phyloP scores from a whole-genome alignment of 1,140 invertebrate species.

The Aradophagus sp. region DNA sequence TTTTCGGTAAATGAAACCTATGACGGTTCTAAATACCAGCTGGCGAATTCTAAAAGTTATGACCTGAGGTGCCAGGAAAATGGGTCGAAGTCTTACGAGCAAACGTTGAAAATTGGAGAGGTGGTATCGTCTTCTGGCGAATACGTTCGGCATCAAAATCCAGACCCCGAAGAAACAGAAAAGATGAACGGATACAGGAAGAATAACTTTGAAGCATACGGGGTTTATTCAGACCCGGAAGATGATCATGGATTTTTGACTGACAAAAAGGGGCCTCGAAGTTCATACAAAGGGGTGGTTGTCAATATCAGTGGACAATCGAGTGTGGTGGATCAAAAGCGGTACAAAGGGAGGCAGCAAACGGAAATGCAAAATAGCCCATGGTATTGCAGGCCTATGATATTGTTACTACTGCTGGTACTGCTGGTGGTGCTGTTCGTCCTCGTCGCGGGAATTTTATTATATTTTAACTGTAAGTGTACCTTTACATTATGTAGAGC shows the following conservation, averaged over 20 bases:
- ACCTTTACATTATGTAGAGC: too few species aligned
- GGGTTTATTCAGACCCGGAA: constrained; percentile 75
- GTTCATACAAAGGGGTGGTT: constrained; percentile 75
- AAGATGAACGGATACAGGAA: constrained; percentile 73
- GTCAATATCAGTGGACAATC: constrained; percentile 75
- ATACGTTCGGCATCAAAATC: constrained; percentile 69
- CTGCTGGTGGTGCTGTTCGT: constrained; percentile 77
- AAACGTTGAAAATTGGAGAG: constrained; percentile 72
- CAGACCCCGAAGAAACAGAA: constrained; percentile 63
- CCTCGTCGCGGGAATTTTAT: constrained; percentile 76
- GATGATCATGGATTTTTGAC: constrained; percentile 75
- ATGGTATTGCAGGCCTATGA: constrained; percentile 74
- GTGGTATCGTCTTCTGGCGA: constrained; percentile 54
- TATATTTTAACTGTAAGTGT: constrained; percentile 79
- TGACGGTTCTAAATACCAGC: constrained; percentile 67
- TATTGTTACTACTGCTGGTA: constrained; percentile 75
- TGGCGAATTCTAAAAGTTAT: constrained; percentile 71
- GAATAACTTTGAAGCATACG: constrained; percentile 75
- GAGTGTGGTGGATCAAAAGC: constrained; percentile 71
- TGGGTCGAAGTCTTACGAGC: constrained; percentile 67
- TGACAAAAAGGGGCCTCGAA: constrained; percentile 69
- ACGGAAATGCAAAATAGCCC: constrained; percentile 65
- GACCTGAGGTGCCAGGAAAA: constrained; percentile 65
- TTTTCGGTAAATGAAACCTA: constrained; percentile 46
- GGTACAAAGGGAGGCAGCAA: constrained; percentile 62